A percentile compares a stretch with the other conserved stretches of the same genome.
These are phyloP conservation scores for Chironomus tentans DNA, from an alignment of 2,888 invertebrate species.

Conservation along the genomic window DNA sequence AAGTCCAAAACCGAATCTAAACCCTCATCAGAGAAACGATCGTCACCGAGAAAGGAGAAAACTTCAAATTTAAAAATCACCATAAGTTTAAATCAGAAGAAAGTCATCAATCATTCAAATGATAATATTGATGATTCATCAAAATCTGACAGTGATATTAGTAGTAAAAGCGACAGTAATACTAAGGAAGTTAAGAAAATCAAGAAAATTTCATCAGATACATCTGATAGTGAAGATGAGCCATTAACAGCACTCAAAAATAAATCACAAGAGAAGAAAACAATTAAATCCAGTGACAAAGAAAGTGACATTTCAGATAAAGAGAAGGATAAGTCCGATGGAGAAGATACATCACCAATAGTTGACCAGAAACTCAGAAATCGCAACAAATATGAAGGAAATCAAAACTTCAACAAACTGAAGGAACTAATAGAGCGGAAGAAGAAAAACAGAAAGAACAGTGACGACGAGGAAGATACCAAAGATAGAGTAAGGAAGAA, in stretches of 20 bases:
- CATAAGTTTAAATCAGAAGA: background rate
- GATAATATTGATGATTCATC: background rate
- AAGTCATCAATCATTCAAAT: background rate
- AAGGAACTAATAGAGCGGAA: slow-evolving; percentile 6
- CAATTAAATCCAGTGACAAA: no score
- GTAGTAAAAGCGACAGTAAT: background rate
- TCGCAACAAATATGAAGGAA: slow-evolving; percentile 7
- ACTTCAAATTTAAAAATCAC: background rate
- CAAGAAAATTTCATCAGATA: background rate
- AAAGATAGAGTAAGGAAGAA: background rate
- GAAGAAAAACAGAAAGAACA: background rate
- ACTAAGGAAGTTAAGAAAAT: background rate
- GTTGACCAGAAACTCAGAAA: slow-evolving; percentile 8
- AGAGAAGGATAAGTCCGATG: background rate
- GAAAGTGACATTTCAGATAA: background rate
- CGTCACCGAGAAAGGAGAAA: background rate
- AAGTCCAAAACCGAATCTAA: no score
- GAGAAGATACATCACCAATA: background rate
- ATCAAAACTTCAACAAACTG: background rate
- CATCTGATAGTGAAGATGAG: background rate
- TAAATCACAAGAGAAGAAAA: no score
- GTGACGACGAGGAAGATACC: background rate
- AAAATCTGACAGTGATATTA: background rate
- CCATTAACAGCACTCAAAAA: no score
- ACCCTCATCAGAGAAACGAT: background rate